phyloP scores from a whole-genome alignment of 64 coral and sea anemone genomes.

The Porites australiensis region DNA sequence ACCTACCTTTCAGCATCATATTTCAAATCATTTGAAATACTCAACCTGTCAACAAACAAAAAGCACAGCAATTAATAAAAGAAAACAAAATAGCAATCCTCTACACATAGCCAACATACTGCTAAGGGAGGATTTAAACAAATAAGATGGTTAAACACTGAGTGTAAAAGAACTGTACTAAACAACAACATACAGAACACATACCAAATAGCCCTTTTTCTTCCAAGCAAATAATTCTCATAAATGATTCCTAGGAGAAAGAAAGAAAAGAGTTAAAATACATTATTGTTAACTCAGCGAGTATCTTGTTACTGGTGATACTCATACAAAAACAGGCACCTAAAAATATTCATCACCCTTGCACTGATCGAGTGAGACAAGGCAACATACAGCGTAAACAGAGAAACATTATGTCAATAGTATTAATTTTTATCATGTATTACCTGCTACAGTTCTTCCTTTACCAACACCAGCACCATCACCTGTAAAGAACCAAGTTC shows the following conservation, averaged over 20 bases:
- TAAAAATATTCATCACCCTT: too few relatives aligned
- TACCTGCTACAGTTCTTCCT: constrained; percentile 97
- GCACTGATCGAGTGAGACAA: too few relatives aligned
- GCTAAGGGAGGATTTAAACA: too few relatives aligned
- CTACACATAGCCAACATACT: too few relatives aligned
- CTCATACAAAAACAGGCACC: too few relatives aligned
- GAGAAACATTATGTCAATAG: neutral
- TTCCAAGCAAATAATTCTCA: constrained; percentile 96
- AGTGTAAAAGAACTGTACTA: neutral
- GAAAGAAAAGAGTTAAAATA: neutral
- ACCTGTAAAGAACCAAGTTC: constrained; percentile 48
- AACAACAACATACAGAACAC: constrained; percentile 6
- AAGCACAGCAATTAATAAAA: neutral
- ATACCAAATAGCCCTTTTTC: constrained; percentile 97
- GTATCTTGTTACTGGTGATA: too few relatives aligned
- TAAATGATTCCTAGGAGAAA: constrained; percentile 80
- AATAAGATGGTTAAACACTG: too few relatives aligned
- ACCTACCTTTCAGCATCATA: constrained; percentile 90
- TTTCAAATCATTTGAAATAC: constrained; percentile 99
- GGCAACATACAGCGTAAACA: too few relatives aligned
- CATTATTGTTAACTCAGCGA: too few relatives aligned
- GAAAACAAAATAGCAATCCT: neutral
- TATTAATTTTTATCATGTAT: neutral
- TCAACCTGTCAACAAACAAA: constrained; percentile 72
- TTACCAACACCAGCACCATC: constrained; percentile 99